phyloP scores from a whole-genome alignment of 2,797 vertebrate genomes.

The Ctenopoma multispine region DNA sequence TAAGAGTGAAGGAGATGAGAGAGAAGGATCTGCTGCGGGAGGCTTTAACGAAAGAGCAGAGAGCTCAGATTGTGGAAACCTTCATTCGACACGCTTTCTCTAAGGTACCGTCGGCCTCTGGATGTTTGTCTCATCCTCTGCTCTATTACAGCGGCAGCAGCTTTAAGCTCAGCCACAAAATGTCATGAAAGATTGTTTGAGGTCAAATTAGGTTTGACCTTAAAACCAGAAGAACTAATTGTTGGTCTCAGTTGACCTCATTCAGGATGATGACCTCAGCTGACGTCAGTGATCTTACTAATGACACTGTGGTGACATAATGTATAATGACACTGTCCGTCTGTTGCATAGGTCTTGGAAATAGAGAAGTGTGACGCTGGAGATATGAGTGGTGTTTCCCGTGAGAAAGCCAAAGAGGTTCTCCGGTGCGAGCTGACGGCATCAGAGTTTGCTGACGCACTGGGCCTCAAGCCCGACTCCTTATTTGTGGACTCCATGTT shows the following conservation, averaged over 20 bases:
- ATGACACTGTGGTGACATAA: slow-evolving; percentile 41
- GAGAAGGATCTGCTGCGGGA: slow-evolving; percentile 87
- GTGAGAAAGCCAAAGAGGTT: slow-evolving; percentile 86
- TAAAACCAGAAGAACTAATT: slow-evolving; percentile 63
- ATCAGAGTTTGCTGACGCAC: slow-evolving; percentile 90
- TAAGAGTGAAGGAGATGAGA: slow-evolving; percentile 81
- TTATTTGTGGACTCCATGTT: slow-evolving; percentile 98
- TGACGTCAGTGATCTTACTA: slow-evolving; percentile 50
- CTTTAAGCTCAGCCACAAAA: slow-evolving; percentile 44
- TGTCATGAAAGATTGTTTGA: slow-evolving; percentile 61
- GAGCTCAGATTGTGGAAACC: slow-evolving; percentile 91
- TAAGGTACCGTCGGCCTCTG: slow-evolving; percentile 82
- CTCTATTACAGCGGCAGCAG: slow-evolving; percentile 30
- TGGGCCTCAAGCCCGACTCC: slow-evolving; percentile 92
- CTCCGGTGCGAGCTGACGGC: slow-evolving; percentile 92
- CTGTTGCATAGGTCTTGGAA: slow-evolving; percentile 87
- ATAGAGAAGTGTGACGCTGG: slow-evolving; percentile 89
- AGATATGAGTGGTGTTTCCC: slow-evolving; percentile 82
- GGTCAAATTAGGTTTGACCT: slow-evolving; percentile 54
- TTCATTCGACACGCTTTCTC: slow-evolving; percentile 96
- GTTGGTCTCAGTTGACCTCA: slow-evolving; percentile 57
- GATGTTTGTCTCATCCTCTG: slow-evolving; percentile 50
- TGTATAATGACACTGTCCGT: slow-evolving; percentile 35
- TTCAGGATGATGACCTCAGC: slow-evolving; percentile 39
- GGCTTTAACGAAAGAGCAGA: slow-evolving; percentile 91